Evolutionary conservation across 2,888 invertebrate genomes (phyloP).

Genomic region (Dynastes tityus): DNA sequence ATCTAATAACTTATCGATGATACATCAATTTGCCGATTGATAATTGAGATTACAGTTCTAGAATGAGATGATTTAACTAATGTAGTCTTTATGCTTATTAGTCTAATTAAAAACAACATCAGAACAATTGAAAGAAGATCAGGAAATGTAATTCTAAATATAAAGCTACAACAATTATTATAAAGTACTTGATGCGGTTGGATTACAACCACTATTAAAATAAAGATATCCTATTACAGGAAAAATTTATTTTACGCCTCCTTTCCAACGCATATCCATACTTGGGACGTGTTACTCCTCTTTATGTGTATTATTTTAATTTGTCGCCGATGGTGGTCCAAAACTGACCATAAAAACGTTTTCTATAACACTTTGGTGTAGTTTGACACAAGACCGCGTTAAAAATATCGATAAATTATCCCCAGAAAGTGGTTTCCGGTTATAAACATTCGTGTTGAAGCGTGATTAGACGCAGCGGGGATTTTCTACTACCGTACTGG

Average conservation of each 20-base stretch:
- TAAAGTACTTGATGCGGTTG: not conserved
- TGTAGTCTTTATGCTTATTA: no score
- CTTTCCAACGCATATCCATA: conserved; percentile 47
- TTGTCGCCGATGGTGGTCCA: conserved; percentile 51
- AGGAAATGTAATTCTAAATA: not conserved
- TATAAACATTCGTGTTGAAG: conserved; percentile 47
- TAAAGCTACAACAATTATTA: not conserved
- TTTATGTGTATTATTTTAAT: conserved; percentile 50
- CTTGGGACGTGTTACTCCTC: conserved; percentile 44
- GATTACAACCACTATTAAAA: conserved; percentile 46
- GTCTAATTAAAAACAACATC: no score
- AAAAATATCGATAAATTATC: conserved; percentile 50
- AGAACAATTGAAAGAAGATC: no score
- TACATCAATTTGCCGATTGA: no score
- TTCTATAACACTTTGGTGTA: conserved; percentile 40
- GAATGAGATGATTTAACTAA: no score
- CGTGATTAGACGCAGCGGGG: conserved; percentile 47
- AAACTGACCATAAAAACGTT: conserved; percentile 48
- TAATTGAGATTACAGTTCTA: no score
- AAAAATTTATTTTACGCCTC: conserved; percentile 51
- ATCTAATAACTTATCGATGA: no score
- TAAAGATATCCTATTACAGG: conserved; percentile 51
- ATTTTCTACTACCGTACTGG: conserved; percentile 41
- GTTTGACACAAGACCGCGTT: conserved; percentile 39
- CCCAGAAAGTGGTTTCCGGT: conserved; percentile 37